Percentiles rank a stretch among this genome's conserved stretches.
Conservation (phyloP, 2,113 vertebrate species). For the Bos taurus region DNA sequence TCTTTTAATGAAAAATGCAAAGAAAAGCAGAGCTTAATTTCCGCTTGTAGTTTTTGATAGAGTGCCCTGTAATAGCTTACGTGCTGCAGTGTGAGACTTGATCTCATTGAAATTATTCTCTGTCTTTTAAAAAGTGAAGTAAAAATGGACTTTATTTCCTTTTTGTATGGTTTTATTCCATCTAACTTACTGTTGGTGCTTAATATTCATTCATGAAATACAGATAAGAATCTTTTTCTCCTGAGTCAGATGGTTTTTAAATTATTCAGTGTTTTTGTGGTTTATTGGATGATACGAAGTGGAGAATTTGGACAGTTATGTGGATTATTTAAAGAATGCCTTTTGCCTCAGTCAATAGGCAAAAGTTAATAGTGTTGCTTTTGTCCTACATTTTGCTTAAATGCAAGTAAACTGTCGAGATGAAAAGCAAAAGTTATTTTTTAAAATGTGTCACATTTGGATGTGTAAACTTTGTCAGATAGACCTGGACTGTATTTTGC, state of each 20-base stretch:
- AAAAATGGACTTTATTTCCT: background rate
- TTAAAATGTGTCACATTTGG: background rate
- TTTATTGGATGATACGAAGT: background rate
- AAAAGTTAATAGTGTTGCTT: background rate
- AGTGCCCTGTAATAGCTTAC: background rate
- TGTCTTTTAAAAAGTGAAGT: background rate
- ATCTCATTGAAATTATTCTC: conserved; percentile 3
- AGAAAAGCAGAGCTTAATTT: conserved; percentile 39
- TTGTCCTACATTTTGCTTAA: background rate
- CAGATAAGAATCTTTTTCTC: background rate
- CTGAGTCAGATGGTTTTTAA: background rate
- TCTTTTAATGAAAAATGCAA: background rate
- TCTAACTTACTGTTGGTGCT: background rate
- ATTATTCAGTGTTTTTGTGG: background rate
- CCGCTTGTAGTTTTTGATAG: background rate
- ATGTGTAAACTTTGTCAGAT: background rate
- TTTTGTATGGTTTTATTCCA: background rate
- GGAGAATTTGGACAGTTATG: background rate
- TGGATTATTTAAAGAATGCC: background rate
- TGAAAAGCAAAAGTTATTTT: background rate
- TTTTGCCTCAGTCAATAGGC: background rate
- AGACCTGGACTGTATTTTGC: background rate
- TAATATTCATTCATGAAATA: conserved; percentile 2
- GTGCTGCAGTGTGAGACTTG: background rate
- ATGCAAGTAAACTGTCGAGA: background rate